Conservation (phyloP, 2,888 invertebrate species). For the Epinotia demarniana region DNA sequence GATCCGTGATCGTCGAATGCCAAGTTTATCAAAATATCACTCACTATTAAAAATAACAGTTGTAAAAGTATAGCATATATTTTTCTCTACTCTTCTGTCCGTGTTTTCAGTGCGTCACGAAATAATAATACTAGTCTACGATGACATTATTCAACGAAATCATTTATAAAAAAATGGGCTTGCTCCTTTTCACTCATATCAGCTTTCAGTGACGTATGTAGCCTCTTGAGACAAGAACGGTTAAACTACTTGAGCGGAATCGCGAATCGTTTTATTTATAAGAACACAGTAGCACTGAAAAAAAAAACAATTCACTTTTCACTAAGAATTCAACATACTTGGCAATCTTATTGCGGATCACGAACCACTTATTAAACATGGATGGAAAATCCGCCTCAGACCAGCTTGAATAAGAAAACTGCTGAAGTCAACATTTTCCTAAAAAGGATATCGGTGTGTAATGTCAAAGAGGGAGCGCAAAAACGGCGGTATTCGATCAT, state of each 20-base stretch:
- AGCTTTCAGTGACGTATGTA: constrained; percentile 15
- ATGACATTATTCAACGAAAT: constrained; percentile 19
- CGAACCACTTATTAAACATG: not conserved
- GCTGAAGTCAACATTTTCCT: constrained; percentile 21
- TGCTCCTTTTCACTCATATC: constrained; percentile 13
- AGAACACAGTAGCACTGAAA: not conserved
- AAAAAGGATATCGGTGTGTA: constrained; percentile 23
- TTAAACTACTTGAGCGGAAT: constrained; percentile 7
- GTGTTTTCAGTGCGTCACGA: not conserved
- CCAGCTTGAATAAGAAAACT: constrained; percentile 10
- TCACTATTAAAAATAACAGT: not conserved
- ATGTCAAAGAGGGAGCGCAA: constrained; percentile 30
- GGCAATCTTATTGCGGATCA: not conserved
- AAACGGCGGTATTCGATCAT: constrained; percentile 36
- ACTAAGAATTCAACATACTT: not conserved
- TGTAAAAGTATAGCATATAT: too few relatives aligned
- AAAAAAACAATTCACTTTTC: constrained; percentile 11
- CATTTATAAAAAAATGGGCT: not conserved
- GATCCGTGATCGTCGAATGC: not conserved
- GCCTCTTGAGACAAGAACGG: constrained; percentile 26
- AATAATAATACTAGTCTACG: constrained; percentile 1
- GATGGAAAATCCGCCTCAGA: constrained; percentile 9
- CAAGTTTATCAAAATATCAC: not conserved
- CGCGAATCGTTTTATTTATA: not conserved
- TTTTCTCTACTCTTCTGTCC: too few relatives aligned